Percentiles rank a stretch among this genome's conserved stretches.
Conservation (phyloP, 2,888 invertebrate species). For the Pocota personata region DNA sequence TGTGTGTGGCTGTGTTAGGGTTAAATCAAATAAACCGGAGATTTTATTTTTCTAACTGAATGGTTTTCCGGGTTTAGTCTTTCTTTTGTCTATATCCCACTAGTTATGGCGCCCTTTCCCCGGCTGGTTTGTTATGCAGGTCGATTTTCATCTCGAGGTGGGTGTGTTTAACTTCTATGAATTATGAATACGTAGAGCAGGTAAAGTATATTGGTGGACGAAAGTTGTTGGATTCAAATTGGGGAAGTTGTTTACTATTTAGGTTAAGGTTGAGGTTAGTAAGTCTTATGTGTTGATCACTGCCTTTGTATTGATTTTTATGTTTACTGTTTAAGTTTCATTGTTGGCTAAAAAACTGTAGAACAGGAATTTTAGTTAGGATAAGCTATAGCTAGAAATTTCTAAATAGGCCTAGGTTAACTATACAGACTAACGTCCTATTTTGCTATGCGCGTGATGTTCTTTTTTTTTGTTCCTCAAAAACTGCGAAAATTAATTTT, state of each 20-base stretch:
- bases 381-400: too few relatives aligned
- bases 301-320: too few relatives aligned
- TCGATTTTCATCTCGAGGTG: constrained; percentile 9
- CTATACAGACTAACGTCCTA: too few relatives aligned
- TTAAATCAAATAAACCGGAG: constrained; percentile 65
- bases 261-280: not conserved
- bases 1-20: not conserved
- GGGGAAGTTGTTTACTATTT: not conserved
- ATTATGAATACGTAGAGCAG: constrained; percentile 25
- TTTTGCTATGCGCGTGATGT: too few relatives aligned
- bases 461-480: too few relatives aligned
- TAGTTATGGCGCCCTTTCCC: not conserved
- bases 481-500: too few relatives aligned
- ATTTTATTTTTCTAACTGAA: constrained; percentile 51
- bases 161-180: constrained; percentile 18
- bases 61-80: not conserved
- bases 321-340: too few relatives aligned
- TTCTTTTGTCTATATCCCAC: not conserved
- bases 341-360: too few relatives aligned
- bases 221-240: not conserved
- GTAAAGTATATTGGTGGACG: not conserved
- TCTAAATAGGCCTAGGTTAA: too few relatives aligned
- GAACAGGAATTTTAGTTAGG: too few relatives aligned
- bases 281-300: too few relatives aligned
- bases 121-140: constrained; percentile 5